Evolutionary conservation across 2,797 vertebrate species (phyloP), one percentile per base, ranked within the genome.

Genomic region (Megaceryle alcyon): DNA sequence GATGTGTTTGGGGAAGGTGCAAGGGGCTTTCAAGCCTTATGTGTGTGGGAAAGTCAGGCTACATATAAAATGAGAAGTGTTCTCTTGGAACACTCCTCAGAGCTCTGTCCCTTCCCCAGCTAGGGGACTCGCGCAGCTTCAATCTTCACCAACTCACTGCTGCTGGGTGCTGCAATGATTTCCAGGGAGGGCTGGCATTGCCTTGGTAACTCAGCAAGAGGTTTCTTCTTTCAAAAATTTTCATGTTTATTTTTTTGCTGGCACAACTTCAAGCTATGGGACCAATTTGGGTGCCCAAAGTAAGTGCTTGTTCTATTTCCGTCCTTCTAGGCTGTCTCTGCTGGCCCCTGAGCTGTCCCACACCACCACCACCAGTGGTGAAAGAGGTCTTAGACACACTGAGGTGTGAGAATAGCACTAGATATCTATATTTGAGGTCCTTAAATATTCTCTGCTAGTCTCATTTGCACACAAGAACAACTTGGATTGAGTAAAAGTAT

Each of bases 211-310:
- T 75, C 65, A 15, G 35, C 46, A 63, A 60, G 31, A 54, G n/a
- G 9, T 48, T 86, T 12, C 51, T 63, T 35, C 31, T 43, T 33
- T 46, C 23, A 92, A 68, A 75, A 90, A 79, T 14, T 18, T 29
- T 31, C 12, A 1, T 3, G 1, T 22, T 41, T 35, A 0, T 8
- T 37, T 57, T 29, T 39, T 39, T 33, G 1, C 9, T 3, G 0
- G 12, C 9, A 51, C 7, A 39, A n/a, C 63, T 68, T 26, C 43
- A 66, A 59, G 39, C 29, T 23, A 0, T 22, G 41, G 23, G 44
- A 43, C 22, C 4, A 25, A 64, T 44, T 5, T 43, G 2, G 3
- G 29, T 35, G 4, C 23, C 57, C 29, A 25, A 3, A 28, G 1
- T 2, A 26, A 65, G 13, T 2, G 6, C 7, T 41, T 37, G 46